phyloP scores from a whole-genome alignment of 2,797 vertebrate genomes.

The Lerista edwardsae region DNA sequence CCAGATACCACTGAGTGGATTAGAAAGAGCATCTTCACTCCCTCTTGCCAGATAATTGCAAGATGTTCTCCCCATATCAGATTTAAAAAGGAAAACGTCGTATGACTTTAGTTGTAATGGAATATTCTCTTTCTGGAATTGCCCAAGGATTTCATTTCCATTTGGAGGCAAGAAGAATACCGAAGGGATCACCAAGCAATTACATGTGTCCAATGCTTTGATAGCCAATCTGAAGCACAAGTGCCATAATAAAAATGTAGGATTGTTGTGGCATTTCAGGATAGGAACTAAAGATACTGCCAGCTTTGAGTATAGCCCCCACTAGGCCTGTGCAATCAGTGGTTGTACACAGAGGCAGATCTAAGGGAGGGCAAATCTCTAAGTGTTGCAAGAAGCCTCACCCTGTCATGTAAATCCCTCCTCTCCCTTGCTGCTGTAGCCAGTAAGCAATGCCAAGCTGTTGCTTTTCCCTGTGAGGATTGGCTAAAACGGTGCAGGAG shows the following conservation, averaged over 20 bases:
- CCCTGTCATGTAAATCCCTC: too few species aligned
- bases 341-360: background rate
- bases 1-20: slow-evolving; percentile 17
- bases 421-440: too few species aligned
- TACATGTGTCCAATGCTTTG: background rate
- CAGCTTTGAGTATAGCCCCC: background rate
- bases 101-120: background rate
- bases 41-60: slow-evolving; percentile 6
- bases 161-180: background rate
- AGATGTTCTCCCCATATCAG: background rate
- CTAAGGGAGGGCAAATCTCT: too few species aligned
- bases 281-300: background rate
- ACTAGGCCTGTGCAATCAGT: too few species aligned
- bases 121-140: background rate
- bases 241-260: background rate
- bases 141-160: background rate
- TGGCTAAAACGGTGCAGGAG: too few species aligned
- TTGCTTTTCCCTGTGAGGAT: too few species aligned
- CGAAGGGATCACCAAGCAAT: background rate
- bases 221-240: background rate
- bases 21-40: slow-evolving; percentile 5
- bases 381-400: too few species aligned
- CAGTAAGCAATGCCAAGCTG: too few species aligned
- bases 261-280: background rate
- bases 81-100: background rate